Evolutionary conservation across 64 coral and sea anemone species (phyloP).

Genomic region (Stylophora pistillata): DNA sequence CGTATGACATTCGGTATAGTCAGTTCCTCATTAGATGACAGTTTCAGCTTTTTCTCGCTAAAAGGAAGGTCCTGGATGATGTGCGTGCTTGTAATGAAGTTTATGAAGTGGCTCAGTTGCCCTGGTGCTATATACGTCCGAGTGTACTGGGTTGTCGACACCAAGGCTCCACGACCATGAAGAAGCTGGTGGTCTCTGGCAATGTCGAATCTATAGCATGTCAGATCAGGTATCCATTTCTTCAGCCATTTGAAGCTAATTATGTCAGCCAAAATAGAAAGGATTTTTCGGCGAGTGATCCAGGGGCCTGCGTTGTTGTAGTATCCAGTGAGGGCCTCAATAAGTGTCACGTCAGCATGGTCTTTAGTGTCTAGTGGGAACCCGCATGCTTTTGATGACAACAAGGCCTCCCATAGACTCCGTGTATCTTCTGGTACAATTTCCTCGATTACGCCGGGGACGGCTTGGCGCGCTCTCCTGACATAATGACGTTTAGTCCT

Average conservation of each 20-base stretch:
- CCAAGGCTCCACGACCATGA: conserved; percentile 4
- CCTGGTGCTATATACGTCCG: conserved; percentile 15
- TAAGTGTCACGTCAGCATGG: conserved; percentile 11
- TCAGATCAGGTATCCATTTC: conserved; percentile 21
- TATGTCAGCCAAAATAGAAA: conserved; percentile 39
- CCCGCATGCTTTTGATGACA: conserved; percentile 3
- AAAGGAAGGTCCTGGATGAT: conserved; percentile 11
- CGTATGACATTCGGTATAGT: neutral
- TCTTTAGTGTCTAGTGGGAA: conserved; percentile 11
- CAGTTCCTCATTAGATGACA: conserved; percentile 23
- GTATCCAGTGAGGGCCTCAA: neutral
- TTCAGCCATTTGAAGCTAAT: conserved; percentile 6
- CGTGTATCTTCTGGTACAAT: conserved; percentile 33
- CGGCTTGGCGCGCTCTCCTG: conserved; percentile 26
- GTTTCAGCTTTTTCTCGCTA: conserved; percentile 14
- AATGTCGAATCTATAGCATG: conserved; percentile 15
- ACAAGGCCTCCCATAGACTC: conserved; percentile 9
- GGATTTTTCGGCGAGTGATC: conserved; percentile 7
- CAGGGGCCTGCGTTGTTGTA: conserved; percentile 25
- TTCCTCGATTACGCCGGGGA: conserved; percentile 41
- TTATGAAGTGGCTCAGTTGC: conserved; percentile 17
- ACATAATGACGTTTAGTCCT: conserved; percentile 20
- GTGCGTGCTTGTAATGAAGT: conserved; percentile 21
- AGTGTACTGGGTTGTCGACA: neutral
- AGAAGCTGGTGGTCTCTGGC: conserved; percentile 23